Conservation (phyloP, 2,113 vertebrate species). For the Heterochromis multidens region DNA sequence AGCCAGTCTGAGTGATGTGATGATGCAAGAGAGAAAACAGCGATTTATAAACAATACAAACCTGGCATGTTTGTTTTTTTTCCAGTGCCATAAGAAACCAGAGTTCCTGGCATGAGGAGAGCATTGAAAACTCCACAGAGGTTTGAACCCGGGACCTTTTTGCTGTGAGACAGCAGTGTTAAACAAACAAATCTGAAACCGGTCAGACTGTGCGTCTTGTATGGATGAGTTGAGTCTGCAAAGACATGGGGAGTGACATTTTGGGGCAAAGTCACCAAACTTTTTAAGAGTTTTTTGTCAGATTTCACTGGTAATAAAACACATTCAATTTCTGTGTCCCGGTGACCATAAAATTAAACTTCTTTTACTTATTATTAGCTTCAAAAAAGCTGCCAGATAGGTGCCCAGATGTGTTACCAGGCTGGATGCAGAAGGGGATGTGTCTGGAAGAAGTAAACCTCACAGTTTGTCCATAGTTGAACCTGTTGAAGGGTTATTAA, state of each 20-base stretch:
- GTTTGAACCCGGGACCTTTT: not conserved
- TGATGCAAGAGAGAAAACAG: not conserved
- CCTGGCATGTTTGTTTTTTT: not conserved
- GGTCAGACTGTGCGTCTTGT: fast-evolving
- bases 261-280: too few relatives aligned
- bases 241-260: not conserved
- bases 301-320: too few relatives aligned
- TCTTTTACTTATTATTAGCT: too few relatives aligned
- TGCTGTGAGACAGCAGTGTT: fast-evolving
- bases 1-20: fast-evolving
- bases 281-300: too few relatives aligned
- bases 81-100: fast-evolving
- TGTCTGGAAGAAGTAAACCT: too few relatives aligned
- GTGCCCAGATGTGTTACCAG: not conserved
- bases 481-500: not conserved
- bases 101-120: not conserved
- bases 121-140: not conserved
- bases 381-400: too few relatives aligned
- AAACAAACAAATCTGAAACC: not conserved
- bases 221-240: not conserved
- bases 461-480: too few relatives aligned
- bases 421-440: not conserved
- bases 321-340: fast-evolving
- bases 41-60: not conserved
- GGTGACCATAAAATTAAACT: not conserved